Conservation (phyloP, 2,888 invertebrate species). For the Loripinus fragilis region DNA sequence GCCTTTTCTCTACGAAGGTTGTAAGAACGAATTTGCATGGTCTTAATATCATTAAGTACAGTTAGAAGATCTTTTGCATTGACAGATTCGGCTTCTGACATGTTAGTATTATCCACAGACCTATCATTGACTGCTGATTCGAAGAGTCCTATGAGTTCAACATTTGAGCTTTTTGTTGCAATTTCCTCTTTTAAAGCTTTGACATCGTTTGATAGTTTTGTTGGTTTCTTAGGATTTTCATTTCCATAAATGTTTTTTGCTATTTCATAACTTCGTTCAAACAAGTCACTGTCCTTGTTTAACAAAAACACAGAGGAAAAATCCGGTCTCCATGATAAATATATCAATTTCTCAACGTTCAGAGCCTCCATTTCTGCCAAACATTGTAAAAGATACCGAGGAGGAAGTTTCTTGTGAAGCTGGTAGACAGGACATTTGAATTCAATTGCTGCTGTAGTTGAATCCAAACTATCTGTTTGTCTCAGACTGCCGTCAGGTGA, state of each 20-base stretch:
- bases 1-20: no score
- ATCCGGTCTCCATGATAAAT: constrained; percentile 34
- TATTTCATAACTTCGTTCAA: not conserved
- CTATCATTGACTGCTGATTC: no score
- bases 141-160: not conserved
- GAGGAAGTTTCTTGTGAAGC: constrained; percentile 24
- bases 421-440: constrained; percentile 39
- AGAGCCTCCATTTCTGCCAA: constrained; percentile 35
- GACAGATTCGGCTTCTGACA: no score
- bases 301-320: constrained; percentile 13
- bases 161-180: not conserved
- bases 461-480: not conserved
- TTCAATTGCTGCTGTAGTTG: constrained; percentile 37
- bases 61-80: no score
- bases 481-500: constrained; percentile 53
- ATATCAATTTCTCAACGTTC: constrained; percentile 27
- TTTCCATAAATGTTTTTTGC: not conserved
- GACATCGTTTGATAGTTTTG: not conserved
- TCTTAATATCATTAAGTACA: no score
- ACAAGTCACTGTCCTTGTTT: not conserved
- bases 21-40: no score
- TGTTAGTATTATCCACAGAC: no score
- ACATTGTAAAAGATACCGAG: constrained; percentile 37
- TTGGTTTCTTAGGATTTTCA: not conserved
- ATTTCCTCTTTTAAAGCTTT: not conserved